These are phyloP conservation scores for Lepidocyrtinus sp. DNA, from an alignment of 2,888 invertebrate species.

Conservation along the genomic window DNA sequence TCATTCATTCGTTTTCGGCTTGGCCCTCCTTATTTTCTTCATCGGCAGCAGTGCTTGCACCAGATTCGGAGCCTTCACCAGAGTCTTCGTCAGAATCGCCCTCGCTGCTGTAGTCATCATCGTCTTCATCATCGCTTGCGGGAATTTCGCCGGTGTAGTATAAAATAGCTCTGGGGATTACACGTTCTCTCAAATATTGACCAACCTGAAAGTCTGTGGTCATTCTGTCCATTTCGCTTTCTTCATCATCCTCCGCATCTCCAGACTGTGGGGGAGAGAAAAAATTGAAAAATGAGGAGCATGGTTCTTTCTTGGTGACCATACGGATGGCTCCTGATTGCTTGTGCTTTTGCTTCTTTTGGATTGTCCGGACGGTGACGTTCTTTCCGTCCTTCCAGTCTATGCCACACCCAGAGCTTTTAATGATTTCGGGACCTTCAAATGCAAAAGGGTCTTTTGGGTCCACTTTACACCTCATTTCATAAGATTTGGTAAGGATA, in stretches of 20 bases:
- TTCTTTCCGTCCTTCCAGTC: slow-evolving; percentile 99
- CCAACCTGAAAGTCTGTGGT: slow-evolving; percentile 98
- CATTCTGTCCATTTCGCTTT: slow-evolving; percentile 79
- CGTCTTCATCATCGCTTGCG: slow-evolving; percentile 55
- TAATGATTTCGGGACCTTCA: slow-evolving; percentile 95
- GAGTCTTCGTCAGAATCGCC: slow-evolving; percentile 32
- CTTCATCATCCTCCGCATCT: background rate
- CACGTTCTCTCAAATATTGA: slow-evolving; percentile 95
- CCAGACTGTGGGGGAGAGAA: slow-evolving; percentile 84
- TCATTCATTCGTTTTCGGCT: background rate
- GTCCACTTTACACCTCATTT: slow-evolving; percentile 90
- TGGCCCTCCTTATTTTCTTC: slow-evolving; percentile 19
- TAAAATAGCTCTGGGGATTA: slow-evolving; percentile 95
- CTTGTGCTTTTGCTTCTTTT: slow-evolving; percentile 98
- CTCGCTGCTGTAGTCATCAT: slow-evolving; percentile 47
- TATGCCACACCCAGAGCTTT: slow-evolving; percentile 90
- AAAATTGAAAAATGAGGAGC: slow-evolving; percentile 99
- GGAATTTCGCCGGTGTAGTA: slow-evolving; percentile 87
- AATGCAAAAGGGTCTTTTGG: slow-evolving; percentile 89
- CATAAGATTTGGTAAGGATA: slow-evolving; percentile 91
- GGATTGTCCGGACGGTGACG: slow-evolving; percentile 94
- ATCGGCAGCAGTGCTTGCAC: background rate
- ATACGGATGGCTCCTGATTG: slow-evolving; percentile 92
- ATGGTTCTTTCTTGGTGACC: slow-evolving; percentile 93
- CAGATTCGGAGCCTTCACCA: background rate